Conservation (phyloP, 2,888 invertebrate species). For the Marasmarcha lunaedactyla region DNA sequence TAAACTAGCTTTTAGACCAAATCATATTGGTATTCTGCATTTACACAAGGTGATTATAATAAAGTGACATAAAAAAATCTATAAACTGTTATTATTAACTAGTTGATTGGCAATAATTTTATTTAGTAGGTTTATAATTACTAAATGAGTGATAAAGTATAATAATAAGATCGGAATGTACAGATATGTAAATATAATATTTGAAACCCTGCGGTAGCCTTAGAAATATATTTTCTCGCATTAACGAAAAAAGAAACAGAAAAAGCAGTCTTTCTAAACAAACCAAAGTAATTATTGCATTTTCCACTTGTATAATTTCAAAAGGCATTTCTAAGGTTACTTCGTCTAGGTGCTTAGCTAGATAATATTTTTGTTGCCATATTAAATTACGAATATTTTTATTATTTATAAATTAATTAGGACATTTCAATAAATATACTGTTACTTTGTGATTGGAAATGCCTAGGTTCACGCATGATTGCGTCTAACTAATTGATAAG, state of each 20-base stretch:
- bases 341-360: conserved; percentile 62
- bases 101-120: conserved; percentile 61
- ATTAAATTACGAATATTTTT: conserved; percentile 65
- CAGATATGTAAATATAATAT: conserved; percentile 55
- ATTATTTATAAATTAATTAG: conserved; percentile 58
- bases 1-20: not conserved
- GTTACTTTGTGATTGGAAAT: conserved; percentile 21
- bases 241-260: too few species aligned
- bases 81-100: conserved; percentile 42
- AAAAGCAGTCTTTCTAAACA: too few species aligned
- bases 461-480: too few species aligned
- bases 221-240: too few species aligned
- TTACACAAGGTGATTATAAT: not conserved
- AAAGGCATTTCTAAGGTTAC: too few species aligned
- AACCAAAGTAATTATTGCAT: too few species aligned
- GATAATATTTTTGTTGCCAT: conserved; percentile 66
- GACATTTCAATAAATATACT: conserved; percentile 26
- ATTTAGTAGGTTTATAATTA: conserved; percentile 43
- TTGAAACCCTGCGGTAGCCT: conserved; percentile 30
- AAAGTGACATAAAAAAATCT: conserved; percentile 21
- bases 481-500: too few species aligned
- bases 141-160: conserved; percentile 23
- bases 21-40: not conserved
- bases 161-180: conserved; percentile 40
- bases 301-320: too few species aligned